A percentile compares a stretch with the other conserved stretches of the same genome.
Evolutionary conservation across 1,140 invertebrate species (phyloP).

Genomic region (Heliconius melpomene): DNA sequence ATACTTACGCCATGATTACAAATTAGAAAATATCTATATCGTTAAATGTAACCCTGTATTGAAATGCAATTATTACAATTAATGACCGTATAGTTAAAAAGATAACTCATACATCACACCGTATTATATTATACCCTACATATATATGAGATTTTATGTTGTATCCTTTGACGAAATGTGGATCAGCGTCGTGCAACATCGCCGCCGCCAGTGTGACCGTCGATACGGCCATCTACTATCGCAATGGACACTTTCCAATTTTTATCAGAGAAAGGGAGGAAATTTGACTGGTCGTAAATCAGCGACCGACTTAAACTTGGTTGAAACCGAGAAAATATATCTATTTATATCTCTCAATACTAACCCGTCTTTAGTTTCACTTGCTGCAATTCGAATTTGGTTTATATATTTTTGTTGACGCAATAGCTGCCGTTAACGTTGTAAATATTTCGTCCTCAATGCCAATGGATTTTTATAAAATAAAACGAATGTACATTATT

Average conservation of each 20-base stretch:
- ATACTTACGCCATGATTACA: too few relatives aligned
- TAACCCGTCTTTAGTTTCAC: slow-evolving; percentile 4
- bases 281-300: slow-evolving; percentile 10
- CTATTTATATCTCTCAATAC: slow-evolving; percentile 2
- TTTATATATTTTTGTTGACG: background rate
- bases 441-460: slow-evolving; percentile 6
- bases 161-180: background rate
- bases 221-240: slow-evolving; percentile 10
- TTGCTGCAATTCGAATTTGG: slow-evolving; percentile 6
- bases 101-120: background rate
- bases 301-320: slow-evolving; percentile 9
- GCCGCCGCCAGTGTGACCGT: background rate
- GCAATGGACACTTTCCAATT: slow-evolving; percentile 12
- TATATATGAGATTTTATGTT: background rate
- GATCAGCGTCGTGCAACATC: background rate
- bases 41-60: too few relatives aligned
- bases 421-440: background rate
- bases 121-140: background rate
- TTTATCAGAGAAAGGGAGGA: slow-evolving; percentile 15
- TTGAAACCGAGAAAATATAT: slow-evolving; percentile 8
- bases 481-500: background rate
- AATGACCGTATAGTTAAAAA: background rate
- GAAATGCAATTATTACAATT: too few relatives aligned
- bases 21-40: too few relatives aligned
- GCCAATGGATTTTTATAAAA: slow-evolving; percentile 6